Conservation (phyloP, 35 echinoderm and acorn worm genomes). For the Lytechinus variegatus region DNA sequence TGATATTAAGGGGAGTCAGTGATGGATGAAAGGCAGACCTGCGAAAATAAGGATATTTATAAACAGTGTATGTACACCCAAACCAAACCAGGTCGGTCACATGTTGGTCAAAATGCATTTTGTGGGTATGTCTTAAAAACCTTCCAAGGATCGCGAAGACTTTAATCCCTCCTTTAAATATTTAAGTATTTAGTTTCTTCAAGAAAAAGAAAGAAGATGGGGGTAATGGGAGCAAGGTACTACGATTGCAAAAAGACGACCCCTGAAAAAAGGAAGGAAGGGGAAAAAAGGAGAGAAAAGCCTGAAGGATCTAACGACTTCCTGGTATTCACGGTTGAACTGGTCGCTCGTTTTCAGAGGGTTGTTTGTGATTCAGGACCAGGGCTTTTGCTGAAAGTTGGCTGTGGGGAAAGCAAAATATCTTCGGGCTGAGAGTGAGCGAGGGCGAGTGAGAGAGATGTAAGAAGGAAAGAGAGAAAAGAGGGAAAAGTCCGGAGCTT, state of each 20-base stretch:
- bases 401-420: constrained; percentile 44
- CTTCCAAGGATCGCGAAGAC: background rate
- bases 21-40: too few species aligned
- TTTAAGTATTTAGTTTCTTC: background rate
- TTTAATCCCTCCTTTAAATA: background rate
- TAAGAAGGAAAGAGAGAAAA: background rate
- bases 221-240: constrained; percentile 35
- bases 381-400: constrained; percentile 44
- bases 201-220: constrained; percentile 21
- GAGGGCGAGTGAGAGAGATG: constrained; percentile 18
- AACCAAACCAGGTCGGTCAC: too few species aligned
- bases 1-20: too few species aligned
- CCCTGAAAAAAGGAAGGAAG: background rate
- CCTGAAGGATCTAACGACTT: constrained; percentile 41
- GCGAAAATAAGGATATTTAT: too few species aligned
- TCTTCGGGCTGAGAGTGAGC: constrained; percentile 23
- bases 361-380: constrained; percentile 41
- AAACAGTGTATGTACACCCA: too few species aligned
- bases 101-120: too few species aligned
- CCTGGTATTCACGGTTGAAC: constrained; percentile 40
- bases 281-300: background rate
- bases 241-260: constrained; percentile 28
- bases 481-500: background rate
- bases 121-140: too few species aligned
- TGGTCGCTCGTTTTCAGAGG: constrained; percentile 38